These are phyloP conservation scores for Adelges cooleyi DNA, from an alignment of 1,140 invertebrate genomes.

Conservation along the genomic window DNA sequence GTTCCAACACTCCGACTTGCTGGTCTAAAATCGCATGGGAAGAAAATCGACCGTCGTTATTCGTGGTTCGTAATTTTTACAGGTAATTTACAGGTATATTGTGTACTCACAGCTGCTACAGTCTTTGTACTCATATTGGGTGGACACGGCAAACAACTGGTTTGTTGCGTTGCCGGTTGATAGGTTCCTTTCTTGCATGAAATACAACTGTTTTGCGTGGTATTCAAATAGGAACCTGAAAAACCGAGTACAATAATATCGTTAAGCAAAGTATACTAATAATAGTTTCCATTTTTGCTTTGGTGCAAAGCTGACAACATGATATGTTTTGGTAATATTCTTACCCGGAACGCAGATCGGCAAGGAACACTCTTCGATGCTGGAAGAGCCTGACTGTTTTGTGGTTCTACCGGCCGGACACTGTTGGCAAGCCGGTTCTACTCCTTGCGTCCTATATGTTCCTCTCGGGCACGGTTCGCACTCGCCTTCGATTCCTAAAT, in stretches of 20 bases:
- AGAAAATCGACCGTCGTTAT: background rate
- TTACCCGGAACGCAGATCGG: conserved; percentile 67
- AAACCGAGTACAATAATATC: too few relatives aligned
- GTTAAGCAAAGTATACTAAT: background rate
- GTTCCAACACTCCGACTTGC: conserved; percentile 76
- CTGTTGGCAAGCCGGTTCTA: conserved; percentile 72
- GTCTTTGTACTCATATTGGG: conserved; percentile 83
- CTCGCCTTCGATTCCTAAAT: conserved; percentile 73
- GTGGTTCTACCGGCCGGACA: conserved; percentile 87
- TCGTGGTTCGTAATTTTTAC: background rate
- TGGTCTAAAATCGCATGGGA: conserved; percentile 45
- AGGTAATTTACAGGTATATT: background rate
- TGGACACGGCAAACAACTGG: conserved; percentile 74
- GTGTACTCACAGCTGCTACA: conserved; percentile 56
- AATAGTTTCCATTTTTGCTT: too few relatives aligned
- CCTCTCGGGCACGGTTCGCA: conserved; percentile 87
- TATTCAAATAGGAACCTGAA: conserved; percentile 69
- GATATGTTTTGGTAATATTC: background rate
- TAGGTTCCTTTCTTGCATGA: conserved; percentile 86
- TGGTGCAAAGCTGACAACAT: background rate
- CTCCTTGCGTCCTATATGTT: conserved; percentile 75
- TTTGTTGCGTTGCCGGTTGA: conserved; percentile 82
- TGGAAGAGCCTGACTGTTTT: conserved; percentile 62
- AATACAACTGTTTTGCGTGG: conserved; percentile 69
- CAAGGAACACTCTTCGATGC: conserved; percentile 81